Evolutionary conservation across 2,113 vertebrate genomes (phyloP), one percentile per base, ranked within the genome.

Genomic region (Arvicanthis niloticus): DNA sequence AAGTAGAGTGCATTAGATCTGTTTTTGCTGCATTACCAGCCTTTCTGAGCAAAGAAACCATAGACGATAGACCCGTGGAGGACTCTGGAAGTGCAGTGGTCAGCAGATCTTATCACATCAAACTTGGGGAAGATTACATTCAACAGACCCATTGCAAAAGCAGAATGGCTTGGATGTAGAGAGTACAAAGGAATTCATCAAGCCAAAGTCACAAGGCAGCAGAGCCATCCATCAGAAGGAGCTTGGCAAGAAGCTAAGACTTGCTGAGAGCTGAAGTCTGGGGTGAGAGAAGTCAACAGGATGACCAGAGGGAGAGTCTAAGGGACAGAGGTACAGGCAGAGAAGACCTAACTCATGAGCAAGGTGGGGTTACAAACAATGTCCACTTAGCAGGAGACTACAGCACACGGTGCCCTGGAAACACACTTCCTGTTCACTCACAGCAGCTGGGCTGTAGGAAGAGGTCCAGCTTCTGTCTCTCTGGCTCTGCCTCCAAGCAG

Each of bases 361-460:
- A 24, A 3, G 6, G 45, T 5, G 11, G 65, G 68, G 42, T 53
- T 22, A 87, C 11, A 68, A 37, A 45, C 16, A 1, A 45, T 21
- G 42, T 48, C 58, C 58, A 53, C 60, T 77, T 78, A 75, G 51
- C 56, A 65, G 12, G 75, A 68, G 77, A 51, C 72, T 37, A 58
- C 86, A 58, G n/a, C 45, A 48, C 0, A 12, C 19, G 6, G 53
- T 42, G n/a, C 75, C 78, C 82, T 80, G 51, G 85, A 82, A 94
- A 58, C 73, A 62, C 22, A 70, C n/a, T 85, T 92, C 58, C 92
- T 90, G 45, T 78, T 89, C 77, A 90, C 37, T 84, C 34, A 65
- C 42, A 45, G 37, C 45, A 19, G 3, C 82, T 80, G 37, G 37
- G 45, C 78, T 87, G 68, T 34, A 89, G 90, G 48, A 85, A 93